Base-by-base conservation (phyloP, 92 coral and sea anemone genomes). In the Nematostella vectensis region DNA sequence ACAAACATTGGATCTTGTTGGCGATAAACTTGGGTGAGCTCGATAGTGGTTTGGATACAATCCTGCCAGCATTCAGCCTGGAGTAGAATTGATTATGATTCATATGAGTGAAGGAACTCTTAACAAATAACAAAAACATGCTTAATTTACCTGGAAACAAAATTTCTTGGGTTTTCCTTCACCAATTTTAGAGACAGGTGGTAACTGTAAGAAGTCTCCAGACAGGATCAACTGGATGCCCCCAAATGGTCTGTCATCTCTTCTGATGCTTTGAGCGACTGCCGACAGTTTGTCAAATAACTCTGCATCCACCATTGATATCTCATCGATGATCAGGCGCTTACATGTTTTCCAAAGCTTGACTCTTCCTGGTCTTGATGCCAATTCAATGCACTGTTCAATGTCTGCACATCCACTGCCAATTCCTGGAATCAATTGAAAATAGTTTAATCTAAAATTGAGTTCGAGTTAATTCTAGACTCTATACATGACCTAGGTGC, bases 151-250 rank as follows among this genome's bases (percentile, higher is more conserved):
- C 93, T 93, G 95, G 51, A 93, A 93, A 61, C 95, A 81, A 53
- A 93, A 93, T 72, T 86, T 93, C 59, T 79, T 93, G 16, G 69
- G 61, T 26, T 77, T 72, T 21, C 72, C 72, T 29, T 72, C 82
- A 20, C 57, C 29, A 12, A 63, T 52, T 50, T 82, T 93, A 24
- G 78, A 69, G n/a, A 93, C 99, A 27, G 99, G 99, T 44, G 99
- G 99, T 42, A 93, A 69, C 54, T 93, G 99, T 23, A 93, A 74
- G 51, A 93, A 93, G 60, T 93, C 99, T 12, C 99, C 99, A 25
- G 91, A 93, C 20, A 93, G 59, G 62, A 93, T 86, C 56, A 93
- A 63, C 63, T 93, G 96, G 59, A 93, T 82, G 8, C 99, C 99
- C 19, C 99, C 99, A 93, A 93, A 93, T n/a, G 99, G 96, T 25